Evolutionary conservation across 2,797 vertebrate genomes (phyloP).

Genomic region (Anniella stebbinsi): DNA sequence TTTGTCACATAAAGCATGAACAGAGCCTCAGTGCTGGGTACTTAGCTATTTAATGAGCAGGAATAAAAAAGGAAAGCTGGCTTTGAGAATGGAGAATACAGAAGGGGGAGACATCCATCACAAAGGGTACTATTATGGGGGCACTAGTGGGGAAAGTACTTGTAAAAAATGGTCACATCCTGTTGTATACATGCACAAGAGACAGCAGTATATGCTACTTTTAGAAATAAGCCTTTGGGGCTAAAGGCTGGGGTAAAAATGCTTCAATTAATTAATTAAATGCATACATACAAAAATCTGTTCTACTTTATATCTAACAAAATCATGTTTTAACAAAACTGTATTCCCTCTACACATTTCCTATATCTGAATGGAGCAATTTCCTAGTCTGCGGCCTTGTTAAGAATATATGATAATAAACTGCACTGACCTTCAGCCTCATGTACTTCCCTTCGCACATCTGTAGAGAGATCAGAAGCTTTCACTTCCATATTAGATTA

Average conservation of each 20-base stretch:
- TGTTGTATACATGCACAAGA: too few relatives aligned
- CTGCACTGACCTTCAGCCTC: too few relatives aligned
- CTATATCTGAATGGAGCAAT: too few relatives aligned
- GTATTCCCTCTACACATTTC: too few relatives aligned
- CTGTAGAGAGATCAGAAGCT: too few relatives aligned
- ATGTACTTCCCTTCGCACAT: too few relatives aligned
- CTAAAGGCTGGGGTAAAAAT: background rate
- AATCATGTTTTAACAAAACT: too few relatives aligned
- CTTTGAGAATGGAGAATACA: background rate
- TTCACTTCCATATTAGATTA: too few relatives aligned
- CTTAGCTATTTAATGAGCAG: background rate
- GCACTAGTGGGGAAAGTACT: background rate
- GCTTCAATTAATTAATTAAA: background rate
- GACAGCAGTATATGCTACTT: background rate
- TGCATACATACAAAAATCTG: too few relatives aligned
- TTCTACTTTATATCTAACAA: too few relatives aligned
- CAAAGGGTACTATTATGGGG: background rate
- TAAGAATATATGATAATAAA: too few relatives aligned
- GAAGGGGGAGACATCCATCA: background rate
- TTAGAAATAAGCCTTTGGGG: background rate
- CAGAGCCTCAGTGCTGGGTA: background rate
- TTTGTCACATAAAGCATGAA: background rate
- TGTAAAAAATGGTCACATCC: background rate
- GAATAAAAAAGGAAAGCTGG: background rate
- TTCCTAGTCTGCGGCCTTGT: too few relatives aligned